Percentiles rank a stretch among this genome's conserved stretches.
Conservation (phyloP, 2,797 vertebrate species). For the Eulemur mongoz region DNA sequence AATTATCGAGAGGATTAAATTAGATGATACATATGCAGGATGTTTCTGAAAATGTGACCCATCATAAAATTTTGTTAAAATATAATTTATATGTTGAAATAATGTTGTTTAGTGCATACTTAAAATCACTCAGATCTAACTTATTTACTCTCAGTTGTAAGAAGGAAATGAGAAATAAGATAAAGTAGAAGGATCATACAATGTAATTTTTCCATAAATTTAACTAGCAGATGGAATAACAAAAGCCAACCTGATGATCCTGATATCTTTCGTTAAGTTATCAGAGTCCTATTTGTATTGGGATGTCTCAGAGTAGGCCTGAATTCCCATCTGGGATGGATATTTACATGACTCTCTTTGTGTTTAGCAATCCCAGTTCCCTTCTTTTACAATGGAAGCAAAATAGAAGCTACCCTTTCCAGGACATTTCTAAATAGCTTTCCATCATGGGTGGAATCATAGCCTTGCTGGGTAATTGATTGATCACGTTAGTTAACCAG, state of each 20-base stretch:
- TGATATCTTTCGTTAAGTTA: background rate
- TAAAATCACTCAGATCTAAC: background rate
- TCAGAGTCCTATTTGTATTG: background rate
- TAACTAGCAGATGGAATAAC: background rate
- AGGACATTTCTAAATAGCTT: background rate
- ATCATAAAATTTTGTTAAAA: background rate
- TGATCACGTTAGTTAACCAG: background rate
- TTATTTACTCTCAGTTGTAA: background rate
- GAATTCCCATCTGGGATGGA: background rate
- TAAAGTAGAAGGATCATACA: background rate
- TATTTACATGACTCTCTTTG: background rate
- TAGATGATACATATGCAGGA: background rate
- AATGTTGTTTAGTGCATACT: background rate
- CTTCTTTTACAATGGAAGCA: background rate
- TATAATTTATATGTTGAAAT: background rate
- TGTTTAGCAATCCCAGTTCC: background rate
- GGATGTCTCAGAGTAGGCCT: background rate
- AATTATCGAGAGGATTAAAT: background rate
- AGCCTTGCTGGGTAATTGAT: background rate
- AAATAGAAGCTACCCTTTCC: background rate
- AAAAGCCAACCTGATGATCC: background rate
- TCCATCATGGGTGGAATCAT: background rate
- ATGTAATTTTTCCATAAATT: background rate
- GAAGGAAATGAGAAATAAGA: background rate
- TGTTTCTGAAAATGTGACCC: background rate